These are phyloP conservation scores for Pollenia griseotomentosa DNA, from an alignment of 2,888 invertebrate genomes.

Conservation along the genomic window DNA sequence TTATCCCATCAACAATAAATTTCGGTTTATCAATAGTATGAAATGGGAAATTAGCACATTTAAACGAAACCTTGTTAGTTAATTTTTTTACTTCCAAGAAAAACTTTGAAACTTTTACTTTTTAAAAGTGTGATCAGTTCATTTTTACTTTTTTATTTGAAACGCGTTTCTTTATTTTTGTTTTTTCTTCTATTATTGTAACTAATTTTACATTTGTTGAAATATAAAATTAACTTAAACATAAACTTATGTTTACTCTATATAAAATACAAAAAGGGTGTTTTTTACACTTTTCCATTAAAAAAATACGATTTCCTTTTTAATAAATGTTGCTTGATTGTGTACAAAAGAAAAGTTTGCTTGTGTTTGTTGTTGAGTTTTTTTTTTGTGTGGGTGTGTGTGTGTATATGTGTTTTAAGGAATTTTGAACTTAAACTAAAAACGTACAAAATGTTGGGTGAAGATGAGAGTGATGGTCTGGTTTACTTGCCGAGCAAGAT, in stretches of 20 bases:
- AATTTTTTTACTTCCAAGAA: too few species aligned
- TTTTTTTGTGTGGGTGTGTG: too few species aligned
- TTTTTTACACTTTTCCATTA: constrained; percentile 31
- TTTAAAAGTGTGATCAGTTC: constrained; percentile 63
- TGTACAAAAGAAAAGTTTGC: constrained; percentile 34
- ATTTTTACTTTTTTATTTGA: constrained; percentile 68
- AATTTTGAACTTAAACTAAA: constrained; percentile 65
- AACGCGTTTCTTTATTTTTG: constrained; percentile 74
- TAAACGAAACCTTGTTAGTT: too few species aligned
- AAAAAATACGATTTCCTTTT: constrained; percentile 49
- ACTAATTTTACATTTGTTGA: constrained; percentile 66
- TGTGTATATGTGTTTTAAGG: constrained; percentile 52
- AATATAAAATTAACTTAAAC: constrained; percentile 80
- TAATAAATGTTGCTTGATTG: constrained; percentile 55
- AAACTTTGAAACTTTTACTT: too few species aligned
- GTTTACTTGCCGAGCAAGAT: constrained; percentile 95
- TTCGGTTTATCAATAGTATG: too few species aligned
- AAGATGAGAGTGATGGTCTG: neutral
- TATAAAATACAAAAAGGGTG: constrained; percentile 73
- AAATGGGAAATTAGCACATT: too few species aligned
- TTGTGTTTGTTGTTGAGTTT: constrained; percentile 38
- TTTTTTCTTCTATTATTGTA: constrained; percentile 59
- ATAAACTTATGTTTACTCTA: constrained; percentile 79
- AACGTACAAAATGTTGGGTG: constrained; percentile 51
- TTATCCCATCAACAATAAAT: too few species aligned